Evolutionary conservation across 2,888 invertebrate genomes (phyloP), one percentile per base, ranked within the genome.

Genomic region (Cremastobaeus sp.): DNA sequence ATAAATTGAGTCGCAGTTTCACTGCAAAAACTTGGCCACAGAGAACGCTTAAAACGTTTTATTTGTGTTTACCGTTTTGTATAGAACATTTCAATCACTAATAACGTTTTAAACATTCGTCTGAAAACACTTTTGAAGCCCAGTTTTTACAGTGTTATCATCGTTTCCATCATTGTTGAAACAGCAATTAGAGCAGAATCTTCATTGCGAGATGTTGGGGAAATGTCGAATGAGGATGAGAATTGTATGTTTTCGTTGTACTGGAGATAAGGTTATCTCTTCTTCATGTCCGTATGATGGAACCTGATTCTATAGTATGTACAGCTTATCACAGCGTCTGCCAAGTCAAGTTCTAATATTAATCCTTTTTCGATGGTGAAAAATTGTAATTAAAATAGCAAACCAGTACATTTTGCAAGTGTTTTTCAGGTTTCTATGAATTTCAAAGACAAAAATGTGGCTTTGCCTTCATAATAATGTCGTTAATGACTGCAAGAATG

Each of bases 401-500:
- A 52, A 1, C 20, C 35, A 11, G 32, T 48, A 11, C 20, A 3
- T 11, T 34, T 48, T 6, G 12, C 34, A n/a, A 15, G 48, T 34
- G 18, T 20, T 1, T 34, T 2, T 5, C 18, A 48, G n/a, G 48
- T 48, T 12, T 25, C 18, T 12, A 20, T 34, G 2, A 34, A 11
- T 1, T 55, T 55, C 32, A 41, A 25, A 41, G 30, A 30, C n/a
- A 28, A 17, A 0, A 11, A 12, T 3, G 18, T n/a, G 14, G 32
- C 11, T 3, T 12, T 55, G 2, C 41, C 41, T 11, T 20, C 43
- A n/a, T 28, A n/a, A n/a, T n/a, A n/a, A 41, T 18, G 55, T 55
- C 11, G 41, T 55, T 2, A 32, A 55, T n/a, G 20, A 39, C 1
- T 55, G 55, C 41, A 55, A 55, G 3, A 25, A 41, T 55, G 55